phyloP scores from a whole-genome alignment of 2,888 invertebrate genomes.

The Dermolepida albohirtum region DNA sequence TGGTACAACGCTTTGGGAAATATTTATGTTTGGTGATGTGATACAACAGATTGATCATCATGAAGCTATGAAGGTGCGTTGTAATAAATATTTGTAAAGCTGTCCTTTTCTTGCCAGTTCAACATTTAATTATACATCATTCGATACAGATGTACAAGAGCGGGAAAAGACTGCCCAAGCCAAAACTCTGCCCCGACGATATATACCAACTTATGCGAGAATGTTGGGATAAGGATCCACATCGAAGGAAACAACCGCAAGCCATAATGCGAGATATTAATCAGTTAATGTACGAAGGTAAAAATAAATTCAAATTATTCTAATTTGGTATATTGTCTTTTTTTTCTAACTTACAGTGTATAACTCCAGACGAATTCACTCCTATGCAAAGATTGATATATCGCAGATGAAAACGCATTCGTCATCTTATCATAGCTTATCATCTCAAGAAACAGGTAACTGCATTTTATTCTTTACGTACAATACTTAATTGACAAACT shows the following conservation, averaged over 20 bases:
- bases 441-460: constrained; percentile 38
- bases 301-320: constrained; percentile 8
- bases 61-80: constrained; percentile 59
- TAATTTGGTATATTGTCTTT: constrained; percentile 15
- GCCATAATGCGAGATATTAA: constrained; percentile 87
- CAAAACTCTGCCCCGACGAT: constrained; percentile 77
- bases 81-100: no score
- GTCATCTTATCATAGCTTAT: constrained; percentile 30
- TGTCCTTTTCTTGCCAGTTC: neutral
- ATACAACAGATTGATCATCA: constrained; percentile 56
- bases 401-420: constrained; percentile 9
- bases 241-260: constrained; percentile 81
- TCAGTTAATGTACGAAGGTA: constrained; percentile 80
- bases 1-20: constrained; percentile 92
- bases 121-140: neutral
- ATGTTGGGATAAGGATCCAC: constrained; percentile 84
- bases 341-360: constrained; percentile 65
- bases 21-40: constrained; percentile 81
- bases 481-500: no score
- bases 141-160: constrained; percentile 72
- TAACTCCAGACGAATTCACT: constrained; percentile 72
- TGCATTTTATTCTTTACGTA: constrained; percentile 4
- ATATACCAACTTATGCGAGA: constrained; percentile 82
- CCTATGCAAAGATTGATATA: constrained; percentile 69
- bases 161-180: constrained; percentile 77